Percentiles rank a stretch among this genome's conserved stretches.
phyloP scores from a whole-genome alignment of 30 jellyfish, hydroid and myxozoan genomes.

The Hydractinia echinata region DNA sequence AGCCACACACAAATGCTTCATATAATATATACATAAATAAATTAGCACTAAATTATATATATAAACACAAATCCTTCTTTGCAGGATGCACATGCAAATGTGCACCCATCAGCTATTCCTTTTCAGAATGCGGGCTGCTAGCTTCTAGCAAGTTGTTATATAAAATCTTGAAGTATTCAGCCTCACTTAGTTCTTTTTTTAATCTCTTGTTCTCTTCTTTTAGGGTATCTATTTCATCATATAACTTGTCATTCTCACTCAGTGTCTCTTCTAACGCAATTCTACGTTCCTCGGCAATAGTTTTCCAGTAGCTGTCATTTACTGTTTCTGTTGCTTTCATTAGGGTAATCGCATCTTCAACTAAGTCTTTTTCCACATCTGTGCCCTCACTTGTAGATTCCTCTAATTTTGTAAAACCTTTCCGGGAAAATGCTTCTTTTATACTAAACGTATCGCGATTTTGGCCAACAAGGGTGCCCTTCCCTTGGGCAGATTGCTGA shows the following conservation, averaged over 20 bases:
- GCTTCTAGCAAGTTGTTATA: slow-evolving; percentile 19
- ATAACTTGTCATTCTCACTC: slow-evolving; percentile 72
- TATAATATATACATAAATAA: too few relatives aligned
- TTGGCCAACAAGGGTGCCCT: slow-evolving; percentile 28
- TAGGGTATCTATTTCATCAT: slow-evolving; percentile 49
- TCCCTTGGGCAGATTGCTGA: slow-evolving; percentile 61
- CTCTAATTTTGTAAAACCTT: not conserved
- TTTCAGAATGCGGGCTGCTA: not conserved
- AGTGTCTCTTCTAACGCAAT: slow-evolving; percentile 81
- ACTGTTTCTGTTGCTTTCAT: slow-evolving; percentile 64
- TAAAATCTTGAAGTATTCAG: slow-evolving; percentile 53
- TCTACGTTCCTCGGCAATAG: slow-evolving; percentile 80
- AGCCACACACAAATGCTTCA: too few relatives aligned
- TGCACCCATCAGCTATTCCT: not conserved
- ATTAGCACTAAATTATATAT: too few relatives aligned
- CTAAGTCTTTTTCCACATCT: slow-evolving; percentile 43
- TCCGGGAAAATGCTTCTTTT: slow-evolving; percentile 14
- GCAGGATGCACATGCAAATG: too few relatives aligned
- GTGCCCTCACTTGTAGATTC: not conserved
- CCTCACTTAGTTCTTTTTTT: slow-evolving; percentile 64
- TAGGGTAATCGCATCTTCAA: slow-evolving; percentile 65
- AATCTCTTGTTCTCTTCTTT: slow-evolving; percentile 38
- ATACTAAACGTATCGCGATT: not conserved
- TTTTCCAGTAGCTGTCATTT: slow-evolving; percentile 55
- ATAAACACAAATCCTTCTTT: too few relatives aligned